Evolutionary conservation across 2,113 vertebrate genomes (phyloP).

Genomic region (Elaphurus davidianus): DNA sequence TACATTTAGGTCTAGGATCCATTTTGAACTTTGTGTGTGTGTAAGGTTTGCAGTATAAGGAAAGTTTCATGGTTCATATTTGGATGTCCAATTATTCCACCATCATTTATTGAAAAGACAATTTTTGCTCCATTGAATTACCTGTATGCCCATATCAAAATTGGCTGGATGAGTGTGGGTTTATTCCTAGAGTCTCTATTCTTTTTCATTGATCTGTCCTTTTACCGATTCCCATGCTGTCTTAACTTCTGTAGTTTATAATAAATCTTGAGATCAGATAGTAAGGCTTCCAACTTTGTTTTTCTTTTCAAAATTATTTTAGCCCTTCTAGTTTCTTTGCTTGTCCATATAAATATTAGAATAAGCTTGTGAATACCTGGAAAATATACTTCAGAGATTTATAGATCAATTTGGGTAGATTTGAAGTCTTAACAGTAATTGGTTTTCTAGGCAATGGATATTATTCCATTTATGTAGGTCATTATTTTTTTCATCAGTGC

Average conservation of each 20-base stretch:
- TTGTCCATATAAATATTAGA: not conserved
- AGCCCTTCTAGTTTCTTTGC: not conserved
- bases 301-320: not conserved
- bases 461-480: not conserved
- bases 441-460: not conserved
- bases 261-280: not conserved
- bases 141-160: not conserved
- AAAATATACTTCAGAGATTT: not conserved
- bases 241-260: not conserved
- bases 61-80: not conserved
- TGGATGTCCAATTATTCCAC: not conserved
- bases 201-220: not conserved
- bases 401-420: not conserved
- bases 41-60: not conserved
- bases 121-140: not conserved
- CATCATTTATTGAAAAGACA: not conserved
- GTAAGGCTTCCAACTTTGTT: too few relatives aligned
- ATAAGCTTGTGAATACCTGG: not conserved
- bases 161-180: fast-evolving
- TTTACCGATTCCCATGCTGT: too few relatives aligned
- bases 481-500: not conserved
- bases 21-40: not conserved
- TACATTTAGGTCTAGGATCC: not conserved
- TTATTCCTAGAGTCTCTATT: not conserved
- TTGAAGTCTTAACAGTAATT: not conserved